Conservation (phyloP, 1,140 invertebrate species). For the Anastatus disparis region DNA sequence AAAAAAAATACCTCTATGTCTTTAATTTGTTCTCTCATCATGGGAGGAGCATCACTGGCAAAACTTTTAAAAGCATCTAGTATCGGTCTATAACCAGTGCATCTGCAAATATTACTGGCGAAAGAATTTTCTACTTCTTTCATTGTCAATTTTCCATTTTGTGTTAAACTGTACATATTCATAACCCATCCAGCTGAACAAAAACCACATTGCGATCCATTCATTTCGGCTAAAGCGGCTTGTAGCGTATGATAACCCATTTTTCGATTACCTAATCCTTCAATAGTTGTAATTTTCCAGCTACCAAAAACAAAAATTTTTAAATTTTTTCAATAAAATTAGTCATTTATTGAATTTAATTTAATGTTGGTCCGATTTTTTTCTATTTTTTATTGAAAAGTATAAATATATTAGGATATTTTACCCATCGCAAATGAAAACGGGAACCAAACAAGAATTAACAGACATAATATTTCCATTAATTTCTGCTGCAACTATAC, state of each 20-base stretch:
- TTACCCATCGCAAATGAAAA: slow-evolving; percentile 68
- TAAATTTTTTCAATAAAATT: too few species aligned
- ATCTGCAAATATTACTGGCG: slow-evolving; percentile 86
- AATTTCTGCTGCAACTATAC: slow-evolving; percentile 76
- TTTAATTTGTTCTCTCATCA: slow-evolving; percentile 65
- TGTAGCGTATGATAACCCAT: slow-evolving; percentile 80
- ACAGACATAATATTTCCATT: slow-evolving; percentile 71
- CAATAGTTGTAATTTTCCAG: slow-evolving; percentile 82
- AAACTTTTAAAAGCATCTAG: slow-evolving; percentile 84
- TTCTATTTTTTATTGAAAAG: too few species aligned
- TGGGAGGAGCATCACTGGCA: slow-evolving; percentile 69
- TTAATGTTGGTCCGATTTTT: too few species aligned
- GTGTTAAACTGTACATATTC: slow-evolving; percentile 75
- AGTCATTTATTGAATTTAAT: too few species aligned
- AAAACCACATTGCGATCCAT: slow-evolving; percentile 85
- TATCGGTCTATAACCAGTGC: slow-evolving; percentile 89
- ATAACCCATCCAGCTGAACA: slow-evolving; percentile 88
- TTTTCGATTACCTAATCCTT: slow-evolving; percentile 78
- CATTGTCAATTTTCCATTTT: slow-evolving; percentile 69
- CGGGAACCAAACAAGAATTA: slow-evolving; percentile 72
- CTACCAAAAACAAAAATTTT: slow-evolving; percentile 58
- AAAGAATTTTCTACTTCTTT: slow-evolving; percentile 80
- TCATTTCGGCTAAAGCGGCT: slow-evolving; percentile 74
- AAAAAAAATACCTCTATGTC: slow-evolving; percentile 71
- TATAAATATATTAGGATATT: too few species aligned